These are phyloP conservation scores for Chrysemys picta DNA, from an alignment of 2,113 vertebrate species.

Conservation along the genomic window DNA sequence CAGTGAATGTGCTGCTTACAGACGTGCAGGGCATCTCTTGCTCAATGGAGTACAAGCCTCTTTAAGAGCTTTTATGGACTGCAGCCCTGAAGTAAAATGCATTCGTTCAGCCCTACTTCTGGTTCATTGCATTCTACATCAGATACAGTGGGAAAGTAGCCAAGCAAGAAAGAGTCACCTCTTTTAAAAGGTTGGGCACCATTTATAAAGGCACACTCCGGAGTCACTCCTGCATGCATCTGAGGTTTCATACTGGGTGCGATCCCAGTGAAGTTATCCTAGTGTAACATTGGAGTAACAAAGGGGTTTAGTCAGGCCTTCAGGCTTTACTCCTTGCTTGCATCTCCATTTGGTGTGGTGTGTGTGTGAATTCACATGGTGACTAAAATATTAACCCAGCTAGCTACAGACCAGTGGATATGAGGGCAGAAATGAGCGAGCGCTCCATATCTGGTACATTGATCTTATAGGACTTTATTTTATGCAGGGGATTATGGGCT, in stretches of 20 bases:
- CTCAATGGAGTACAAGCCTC: background rate
- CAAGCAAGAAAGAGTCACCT: background rate
- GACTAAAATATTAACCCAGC: background rate
- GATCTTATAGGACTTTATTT: background rate
- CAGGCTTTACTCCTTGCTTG: slow-evolving; percentile 5
- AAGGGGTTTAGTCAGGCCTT: background rate
- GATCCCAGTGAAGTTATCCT: background rate
- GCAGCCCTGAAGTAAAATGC: background rate
- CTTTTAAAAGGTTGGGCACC: background rate
- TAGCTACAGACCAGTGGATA: background rate
- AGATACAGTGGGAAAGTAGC: background rate
- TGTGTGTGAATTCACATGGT: background rate
- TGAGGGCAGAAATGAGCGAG: background rate
- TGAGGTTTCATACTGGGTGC: background rate
- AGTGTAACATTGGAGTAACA: background rate
- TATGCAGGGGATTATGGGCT: background rate
- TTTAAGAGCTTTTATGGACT: slow-evolving; percentile 1
- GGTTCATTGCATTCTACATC: background rate
- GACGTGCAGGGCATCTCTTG: background rate
- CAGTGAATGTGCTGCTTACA: background rate
- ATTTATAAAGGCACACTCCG: background rate
- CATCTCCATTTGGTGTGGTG: slow-evolving; percentile 4
- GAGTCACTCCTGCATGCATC: background rate
- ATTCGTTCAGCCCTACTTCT: background rate
- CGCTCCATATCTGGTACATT: background rate